Conservation (phyloP, 2,888 invertebrate genomes). For the Gymnocheta viridis region DNA sequence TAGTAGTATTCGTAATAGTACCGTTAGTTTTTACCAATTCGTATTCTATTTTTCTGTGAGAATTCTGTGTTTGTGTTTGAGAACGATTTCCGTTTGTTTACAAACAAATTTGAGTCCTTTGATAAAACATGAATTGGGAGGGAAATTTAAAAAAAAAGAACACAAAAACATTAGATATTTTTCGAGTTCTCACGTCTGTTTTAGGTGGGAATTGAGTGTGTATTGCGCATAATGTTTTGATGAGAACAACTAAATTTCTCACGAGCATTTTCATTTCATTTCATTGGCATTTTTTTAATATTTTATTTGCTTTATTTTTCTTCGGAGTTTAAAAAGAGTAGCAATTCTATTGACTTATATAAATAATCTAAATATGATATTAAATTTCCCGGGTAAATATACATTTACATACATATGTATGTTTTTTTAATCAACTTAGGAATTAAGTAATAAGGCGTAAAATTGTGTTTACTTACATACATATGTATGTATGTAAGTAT, state of each 20-base stretch:
- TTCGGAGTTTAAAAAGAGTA: background rate
- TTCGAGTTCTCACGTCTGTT: constrained; percentile 21
- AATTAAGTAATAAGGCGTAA: too few relatives aligned
- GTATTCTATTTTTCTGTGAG: constrained; percentile 5
- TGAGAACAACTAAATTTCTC: constrained; percentile 40
- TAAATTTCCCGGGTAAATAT: too few relatives aligned
- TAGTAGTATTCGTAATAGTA: constrained; percentile 63
- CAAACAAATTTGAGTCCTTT: constrained; percentile 48
- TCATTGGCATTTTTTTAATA: constrained; percentile 63
- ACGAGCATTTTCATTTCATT: constrained; percentile 64
- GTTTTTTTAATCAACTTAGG: too few relatives aligned
- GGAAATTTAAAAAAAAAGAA: constrained; percentile 12
- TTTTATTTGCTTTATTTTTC: constrained; percentile 18
- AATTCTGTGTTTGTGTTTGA: constrained; percentile 29
- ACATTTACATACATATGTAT: background rate
- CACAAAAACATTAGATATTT: background rate
- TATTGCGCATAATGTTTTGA: constrained; percentile 12
- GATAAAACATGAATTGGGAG: constrained; percentile 54
- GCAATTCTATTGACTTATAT: background rate
- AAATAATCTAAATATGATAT: background rate
- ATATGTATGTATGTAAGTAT: background rate
- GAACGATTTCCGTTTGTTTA: constrained; percentile 61
- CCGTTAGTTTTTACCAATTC: constrained; percentile 46
- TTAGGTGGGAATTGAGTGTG: background rate
- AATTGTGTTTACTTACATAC: too few relatives aligned